phyloP scores from a whole-genome alignment of 1,140 invertebrate species.

The Heliconius congener region DNA sequence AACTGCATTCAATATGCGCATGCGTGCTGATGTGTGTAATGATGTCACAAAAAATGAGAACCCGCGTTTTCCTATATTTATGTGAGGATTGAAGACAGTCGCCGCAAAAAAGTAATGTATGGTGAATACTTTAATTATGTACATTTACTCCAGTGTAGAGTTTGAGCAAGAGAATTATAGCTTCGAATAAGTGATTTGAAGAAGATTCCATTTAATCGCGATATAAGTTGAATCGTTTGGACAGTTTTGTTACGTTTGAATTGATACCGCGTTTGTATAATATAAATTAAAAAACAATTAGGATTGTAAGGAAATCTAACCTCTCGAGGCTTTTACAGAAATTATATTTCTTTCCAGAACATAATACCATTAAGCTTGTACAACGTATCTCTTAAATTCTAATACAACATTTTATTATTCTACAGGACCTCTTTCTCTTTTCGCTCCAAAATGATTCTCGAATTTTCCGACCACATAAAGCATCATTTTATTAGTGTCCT shows the following conservation, averaged over 20 bases:
- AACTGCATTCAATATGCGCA: slow-evolving; percentile 59
- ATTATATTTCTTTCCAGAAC: too few relatives aligned
- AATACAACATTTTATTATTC: too few relatives aligned
- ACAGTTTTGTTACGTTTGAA: neutral
- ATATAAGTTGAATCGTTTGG: slow-evolving; percentile 1
- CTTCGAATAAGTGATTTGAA: slow-evolving; percentile 3
- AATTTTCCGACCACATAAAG: too few relatives aligned
- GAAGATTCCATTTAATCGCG: slow-evolving; percentile 13
- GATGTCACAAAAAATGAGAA: slow-evolving; percentile 67
- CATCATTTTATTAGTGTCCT: too few relatives aligned
- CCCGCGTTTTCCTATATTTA: slow-evolving; percentile 45
- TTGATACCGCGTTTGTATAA: neutral
- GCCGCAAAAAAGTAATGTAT: slow-evolving; percentile 31
- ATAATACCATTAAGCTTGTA: too few relatives aligned
- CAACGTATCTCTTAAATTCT: too few relatives aligned
- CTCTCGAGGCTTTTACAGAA: too few relatives aligned
- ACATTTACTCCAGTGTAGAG: slow-evolving; percentile 7
- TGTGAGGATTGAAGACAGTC: slow-evolving; percentile 29
- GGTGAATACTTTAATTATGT: slow-evolving; percentile 28
- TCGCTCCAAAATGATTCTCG: too few relatives aligned
- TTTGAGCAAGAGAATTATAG: slow-evolving; percentile 18
- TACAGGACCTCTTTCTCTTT: too few relatives aligned
- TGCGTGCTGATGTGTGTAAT: slow-evolving; percentile 62
- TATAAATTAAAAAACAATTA: slow-evolving; percentile 15
- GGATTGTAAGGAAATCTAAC: neutral